Conservation (phyloP, 92 coral and sea anemone genomes). For the Muricea muricata region DNA sequence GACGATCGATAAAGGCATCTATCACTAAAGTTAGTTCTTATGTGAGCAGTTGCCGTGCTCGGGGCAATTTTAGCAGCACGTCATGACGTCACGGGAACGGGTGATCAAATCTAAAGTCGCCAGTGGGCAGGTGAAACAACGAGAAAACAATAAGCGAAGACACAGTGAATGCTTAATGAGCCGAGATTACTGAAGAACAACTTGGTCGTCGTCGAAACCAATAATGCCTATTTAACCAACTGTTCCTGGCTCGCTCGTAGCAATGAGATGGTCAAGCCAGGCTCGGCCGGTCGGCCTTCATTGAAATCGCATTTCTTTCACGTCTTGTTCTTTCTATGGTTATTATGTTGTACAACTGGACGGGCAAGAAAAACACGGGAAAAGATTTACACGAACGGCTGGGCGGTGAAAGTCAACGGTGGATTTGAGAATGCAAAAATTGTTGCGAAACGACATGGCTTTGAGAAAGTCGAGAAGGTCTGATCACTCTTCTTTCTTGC, state of each 20-base stretch:
- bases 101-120: not conserved
- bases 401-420: conserved; percentile 92
- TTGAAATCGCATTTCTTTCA: conserved; percentile 55
- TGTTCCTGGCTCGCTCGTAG: conserved; percentile 75
- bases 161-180: conserved; percentile 33
- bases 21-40: conserved; percentile 42
- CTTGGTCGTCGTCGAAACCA: conserved; percentile 15
- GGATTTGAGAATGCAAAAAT: conserved; percentile 82
- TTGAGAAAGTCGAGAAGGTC: conserved; percentile 88
- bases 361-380: conserved; percentile 42
- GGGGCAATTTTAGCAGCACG: not conserved
- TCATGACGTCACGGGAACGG: not conserved
- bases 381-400: conserved; percentile 91
- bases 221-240: conserved; percentile 20
- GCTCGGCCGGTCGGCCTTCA: conserved; percentile 82
- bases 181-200: not conserved
- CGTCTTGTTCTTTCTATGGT: conserved; percentile 49
- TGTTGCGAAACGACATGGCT: conserved; percentile 93
- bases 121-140: conserved; percentile 15
- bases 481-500: not conserved
- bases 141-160: not conserved
- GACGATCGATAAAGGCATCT: too few species aligned
- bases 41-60: not conserved
- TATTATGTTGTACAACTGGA: conserved; percentile 33
- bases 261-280: conserved; percentile 92